Base-by-base conservation (phyloP, 2,797 vertebrate genomes). In the Emydoidea blandingii region DNA sequence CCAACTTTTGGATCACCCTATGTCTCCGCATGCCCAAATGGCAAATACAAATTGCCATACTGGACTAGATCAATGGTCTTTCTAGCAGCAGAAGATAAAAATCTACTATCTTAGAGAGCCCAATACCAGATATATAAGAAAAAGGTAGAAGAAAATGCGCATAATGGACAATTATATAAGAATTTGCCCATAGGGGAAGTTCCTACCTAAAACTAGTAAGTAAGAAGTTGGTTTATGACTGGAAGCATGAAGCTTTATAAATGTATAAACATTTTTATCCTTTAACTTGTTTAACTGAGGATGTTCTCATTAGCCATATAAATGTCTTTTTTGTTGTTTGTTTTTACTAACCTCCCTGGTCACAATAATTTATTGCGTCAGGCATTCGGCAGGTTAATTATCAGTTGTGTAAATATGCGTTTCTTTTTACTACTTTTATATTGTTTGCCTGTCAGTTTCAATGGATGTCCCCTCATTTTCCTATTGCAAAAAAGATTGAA, bases 311-410 rank as follows among this genome's bases (percentile, higher is more conserved):
- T 76, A 12, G 37, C 79, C 94, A 90, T 29, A 78, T 5, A 92
- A 76, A 90, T 25, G 8, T 47, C 88, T 79, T 74, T 5, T 72
- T 37, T 44, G 21, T 23, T 27, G 76, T 25, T 31, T 78, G 37
- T 37, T 85, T 23, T 92, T 84, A 80, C 15, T 57, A 68, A 85
- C 37, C 6, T 85, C 92, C 83, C 88, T 89, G 84, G 85, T 34
- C 2, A 81, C 11, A 0, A 0, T 16, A 3, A 83, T 81, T 79
- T 95, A n/a, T 89, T 0, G 1, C 23, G 1, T 76, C 34, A 78
- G 11, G 25, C 3, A 74, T 95, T 92, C 49, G 44, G 89, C 5
- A 72, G 27, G 12, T 91, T 78, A 83, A 6, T 54, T 85, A 57
- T 1, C 44, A 49, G 49, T 3, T 83, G 2, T 81, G 86, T 76